Conservation (phyloP, 1,140 invertebrate genomes). For the Parapsyche elsis region DNA sequence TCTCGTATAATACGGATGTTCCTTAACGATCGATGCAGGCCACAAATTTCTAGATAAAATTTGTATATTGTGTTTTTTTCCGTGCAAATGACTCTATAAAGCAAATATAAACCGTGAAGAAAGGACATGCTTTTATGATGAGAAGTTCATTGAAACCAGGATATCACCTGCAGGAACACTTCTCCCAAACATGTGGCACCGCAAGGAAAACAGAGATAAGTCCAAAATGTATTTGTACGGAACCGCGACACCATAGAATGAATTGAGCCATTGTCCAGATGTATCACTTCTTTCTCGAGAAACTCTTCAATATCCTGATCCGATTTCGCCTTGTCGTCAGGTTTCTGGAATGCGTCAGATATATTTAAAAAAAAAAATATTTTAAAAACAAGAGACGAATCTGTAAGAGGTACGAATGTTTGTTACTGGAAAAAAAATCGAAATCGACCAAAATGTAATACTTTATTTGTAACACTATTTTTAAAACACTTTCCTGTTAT, state of each 20-base stretch:
- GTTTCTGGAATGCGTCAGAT: neutral
- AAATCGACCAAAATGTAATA: no score
- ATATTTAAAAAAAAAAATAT: no score
- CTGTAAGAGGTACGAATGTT: no score
- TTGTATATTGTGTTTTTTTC: conserved; percentile 42
- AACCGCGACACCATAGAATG: conserved; percentile 32
- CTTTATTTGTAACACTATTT: no score
- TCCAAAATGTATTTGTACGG: conserved; percentile 17
- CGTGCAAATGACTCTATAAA: conserved; percentile 45
- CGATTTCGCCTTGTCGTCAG: conserved; percentile 17
- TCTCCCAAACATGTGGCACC: conserved; percentile 43
- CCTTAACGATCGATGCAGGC: conserved; percentile 31
- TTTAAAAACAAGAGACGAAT: no score
- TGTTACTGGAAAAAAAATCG: no score
- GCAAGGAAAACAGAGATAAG: conserved; percentile 47
- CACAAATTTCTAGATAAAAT: conserved; percentile 11
- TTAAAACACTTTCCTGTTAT: no score
- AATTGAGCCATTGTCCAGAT: conserved; percentile 33
- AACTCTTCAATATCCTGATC: conserved; percentile 22
- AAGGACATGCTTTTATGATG: neutral
- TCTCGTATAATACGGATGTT: conserved; percentile 29
- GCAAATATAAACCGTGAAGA: neutral
- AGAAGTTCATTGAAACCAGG: neutral
- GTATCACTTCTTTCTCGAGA: conserved; percentile 41
- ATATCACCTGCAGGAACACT: conserved; percentile 38